Base-by-base conservation (phyloP, 2,797 vertebrate genomes). In the Selene dorsalis region DNA sequence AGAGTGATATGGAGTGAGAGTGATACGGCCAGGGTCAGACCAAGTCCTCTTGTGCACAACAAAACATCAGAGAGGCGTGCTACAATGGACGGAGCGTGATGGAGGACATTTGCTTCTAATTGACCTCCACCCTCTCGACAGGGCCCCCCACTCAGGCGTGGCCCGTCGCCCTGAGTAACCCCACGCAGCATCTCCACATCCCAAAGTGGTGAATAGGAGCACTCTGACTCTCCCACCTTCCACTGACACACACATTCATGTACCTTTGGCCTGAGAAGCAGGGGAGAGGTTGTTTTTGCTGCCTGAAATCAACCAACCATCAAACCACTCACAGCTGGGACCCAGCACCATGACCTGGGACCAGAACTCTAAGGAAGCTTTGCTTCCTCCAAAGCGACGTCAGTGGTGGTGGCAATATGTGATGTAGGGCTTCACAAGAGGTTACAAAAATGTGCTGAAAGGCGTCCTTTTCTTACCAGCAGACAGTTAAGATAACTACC, bases 41-140 rank as follows among this genome's bases (percentile, higher is more conserved):
- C 75, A 75, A 90, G 83, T 87, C 82, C 79, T 84, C 77, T 45
- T 50, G 63, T 2, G 12, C 57, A 52, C 73, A 87, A 86, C 79
- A 84, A 89, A 90, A 91, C 85, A 82, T 17, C 52, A 75, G 81
- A 64, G 76, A 72, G 69, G 32, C 53, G 10, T 28, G 69, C 68
- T 61, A 88, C 84, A 84, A 84, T 86, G 57, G 89, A 80, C 14
- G 14, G 39, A 69, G 86, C 83, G 45, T 75, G 87, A 90, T 84
- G 86, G 80, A 89, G 76, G 84, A 87, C 91, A 90, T 92, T 93
- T 93, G 91, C 88, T 92, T 92, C 78, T 90, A 79, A 89, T 91
- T 91, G 89, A 91, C 90, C 87, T 87, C 84, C 85, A 86, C 70
- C 82, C 77, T 82, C 70, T 74, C 17, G 4, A 79, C 68, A 20